phyloP scores from a whole-genome alignment of 2,113 vertebrate genomes.

The Corythaeola cristata region DNA sequence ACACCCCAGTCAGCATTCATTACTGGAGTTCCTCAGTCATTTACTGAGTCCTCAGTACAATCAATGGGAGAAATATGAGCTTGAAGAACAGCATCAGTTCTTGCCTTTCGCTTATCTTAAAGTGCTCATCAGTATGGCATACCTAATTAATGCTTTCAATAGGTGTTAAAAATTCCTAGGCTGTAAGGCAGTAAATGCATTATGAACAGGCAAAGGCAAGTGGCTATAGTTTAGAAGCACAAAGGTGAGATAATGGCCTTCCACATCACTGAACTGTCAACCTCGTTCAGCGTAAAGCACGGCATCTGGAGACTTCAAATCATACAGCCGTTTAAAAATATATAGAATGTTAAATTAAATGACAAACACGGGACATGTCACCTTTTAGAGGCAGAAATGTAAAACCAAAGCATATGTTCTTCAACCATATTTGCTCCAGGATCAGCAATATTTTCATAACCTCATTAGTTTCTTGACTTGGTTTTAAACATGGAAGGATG shows the following conservation, averaged over 20 bases:
- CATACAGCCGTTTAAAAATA: slow-evolving; percentile 76
- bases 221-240: slow-evolving; percentile 81
- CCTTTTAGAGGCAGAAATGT: slow-evolving; percentile 66
- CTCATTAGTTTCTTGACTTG: slow-evolving; percentile 16
- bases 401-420: slow-evolving; percentile 52
- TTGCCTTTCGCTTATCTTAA: slow-evolving; percentile 70
- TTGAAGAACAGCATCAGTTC: neutral
- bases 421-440: slow-evolving; percentile 18
- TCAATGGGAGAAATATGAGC: neutral
- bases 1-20: neutral
- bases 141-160: slow-evolving; percentile 70
- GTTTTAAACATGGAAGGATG: slow-evolving; percentile 25
- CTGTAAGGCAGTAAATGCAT: slow-evolving; percentile 81
- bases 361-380: slow-evolving; percentile 72
- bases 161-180: slow-evolving; percentile 83
- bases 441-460: slow-evolving; percentile 58
- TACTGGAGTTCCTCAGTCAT: neutral
- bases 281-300: slow-evolving; percentile 77
- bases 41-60: neutral
- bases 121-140: slow-evolving; percentile 69
- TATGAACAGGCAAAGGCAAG: slow-evolving; percentile 78
- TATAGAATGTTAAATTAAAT: slow-evolving; percentile 75
- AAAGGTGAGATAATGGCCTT: slow-evolving; percentile 90
- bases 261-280: slow-evolving; percentile 84
- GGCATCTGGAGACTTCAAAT: slow-evolving; percentile 74